Conservation (phyloP, 2,113 vertebrate genomes). For the Petroica traversi region DNA sequence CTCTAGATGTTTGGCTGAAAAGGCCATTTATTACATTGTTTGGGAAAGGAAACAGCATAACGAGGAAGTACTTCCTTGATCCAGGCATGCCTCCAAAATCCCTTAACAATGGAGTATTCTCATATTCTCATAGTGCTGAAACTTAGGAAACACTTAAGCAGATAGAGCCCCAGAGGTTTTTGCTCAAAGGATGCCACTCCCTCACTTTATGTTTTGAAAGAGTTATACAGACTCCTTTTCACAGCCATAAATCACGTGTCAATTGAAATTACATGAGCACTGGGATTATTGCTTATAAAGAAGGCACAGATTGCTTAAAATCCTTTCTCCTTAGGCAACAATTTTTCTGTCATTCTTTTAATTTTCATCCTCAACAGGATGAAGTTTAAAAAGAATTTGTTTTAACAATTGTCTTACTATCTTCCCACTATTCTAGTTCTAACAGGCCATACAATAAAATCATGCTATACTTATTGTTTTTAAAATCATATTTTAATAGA, state of each 20-base stretch:
- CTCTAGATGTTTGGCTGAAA: slow-evolving; percentile 60
- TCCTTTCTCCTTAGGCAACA: not conserved
- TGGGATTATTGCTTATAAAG: not conserved
- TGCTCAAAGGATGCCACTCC: slow-evolving; percentile 44
- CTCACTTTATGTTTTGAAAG: slow-evolving; percentile 50
- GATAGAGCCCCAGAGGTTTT: slow-evolving; percentile 51
- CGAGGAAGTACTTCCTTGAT: slow-evolving; percentile 76
- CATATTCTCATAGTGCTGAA: slow-evolving; percentile 55
- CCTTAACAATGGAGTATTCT: slow-evolving; percentile 71
- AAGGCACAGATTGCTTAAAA: not conserved
- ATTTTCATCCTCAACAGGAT: not conserved
- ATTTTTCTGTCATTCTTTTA: not conserved
- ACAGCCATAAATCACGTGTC: slow-evolving; percentile 10
- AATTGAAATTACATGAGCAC: not conserved
- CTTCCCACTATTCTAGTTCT: not conserved
- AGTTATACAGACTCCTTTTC: slow-evolving; percentile 17
- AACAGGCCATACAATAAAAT: not conserved
- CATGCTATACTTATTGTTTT: not conserved
- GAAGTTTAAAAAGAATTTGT: not conserved
- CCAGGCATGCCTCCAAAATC: slow-evolving; percentile 57
- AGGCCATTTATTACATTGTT: slow-evolving; percentile 75
- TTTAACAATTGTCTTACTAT: not conserved
- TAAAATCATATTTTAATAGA: not conserved
- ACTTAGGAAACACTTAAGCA: slow-evolving; percentile 55
- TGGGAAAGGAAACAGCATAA: slow-evolving; percentile 77